Evolutionary conservation across 2,888 invertebrate species (phyloP).

Genomic region (Pseudanteris insignis): DNA sequence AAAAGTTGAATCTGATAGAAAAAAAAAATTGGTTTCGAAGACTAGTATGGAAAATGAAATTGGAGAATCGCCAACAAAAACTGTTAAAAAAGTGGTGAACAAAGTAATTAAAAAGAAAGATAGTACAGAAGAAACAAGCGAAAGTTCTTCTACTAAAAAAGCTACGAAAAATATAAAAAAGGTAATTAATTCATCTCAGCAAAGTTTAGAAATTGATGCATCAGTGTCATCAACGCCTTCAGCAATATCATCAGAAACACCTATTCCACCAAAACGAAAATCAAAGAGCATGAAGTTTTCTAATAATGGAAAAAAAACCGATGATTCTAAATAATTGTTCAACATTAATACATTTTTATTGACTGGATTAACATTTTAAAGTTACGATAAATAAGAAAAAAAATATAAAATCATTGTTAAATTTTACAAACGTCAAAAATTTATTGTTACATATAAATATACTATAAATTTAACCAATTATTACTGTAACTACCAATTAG

Average conservation of each 20-base stretch:
- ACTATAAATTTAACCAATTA: too few species aligned
- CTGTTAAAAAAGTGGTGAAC: constrained; percentile 69
- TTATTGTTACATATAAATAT: too few species aligned
- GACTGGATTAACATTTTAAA: too few species aligned
- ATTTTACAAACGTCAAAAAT: too few species aligned
- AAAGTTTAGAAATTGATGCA: constrained; percentile 65
- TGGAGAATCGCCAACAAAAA: constrained; percentile 56
- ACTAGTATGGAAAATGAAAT: constrained; percentile 51
- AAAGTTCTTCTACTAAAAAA: constrained; percentile 65
- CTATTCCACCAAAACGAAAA: constrained; percentile 68
- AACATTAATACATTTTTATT: too few species aligned
- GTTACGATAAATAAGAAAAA: too few species aligned
- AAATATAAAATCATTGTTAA: too few species aligned
- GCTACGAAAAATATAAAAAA: constrained; percentile 68
- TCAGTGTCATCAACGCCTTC: constrained; percentile 68
- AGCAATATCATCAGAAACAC: constrained; percentile 56
- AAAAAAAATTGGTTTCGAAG: constrained; percentile 48
- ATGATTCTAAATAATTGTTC: constrained; percentile 26
- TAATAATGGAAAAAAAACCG: constrained; percentile 21
- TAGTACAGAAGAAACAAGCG: constrained; percentile 50
- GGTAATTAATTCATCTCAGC: constrained; percentile 52
- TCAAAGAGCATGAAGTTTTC: constrained; percentile 54
- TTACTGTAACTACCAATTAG: too few species aligned
- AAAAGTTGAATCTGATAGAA: constrained; percentile 42
- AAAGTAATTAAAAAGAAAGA: constrained; percentile 61